Conservation (phyloP, 64 coral and sea anemone species). For the Stichodactyla mertensii region DNA sequence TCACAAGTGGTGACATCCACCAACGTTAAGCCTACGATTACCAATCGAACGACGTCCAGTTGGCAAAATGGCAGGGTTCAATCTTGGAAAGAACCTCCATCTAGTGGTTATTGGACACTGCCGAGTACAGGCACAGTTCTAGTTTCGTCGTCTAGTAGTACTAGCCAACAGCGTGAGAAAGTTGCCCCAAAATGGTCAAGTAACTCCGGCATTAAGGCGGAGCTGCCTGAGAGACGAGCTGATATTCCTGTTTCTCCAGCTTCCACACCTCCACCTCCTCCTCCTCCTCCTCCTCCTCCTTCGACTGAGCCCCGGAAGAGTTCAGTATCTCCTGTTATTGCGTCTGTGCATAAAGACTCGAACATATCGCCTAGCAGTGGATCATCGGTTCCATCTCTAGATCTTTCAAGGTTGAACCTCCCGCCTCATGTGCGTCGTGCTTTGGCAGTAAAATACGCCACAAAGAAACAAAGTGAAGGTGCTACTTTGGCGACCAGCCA, state of each 20-base stretch:
- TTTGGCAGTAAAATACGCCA: constrained; percentile 24
- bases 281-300: neutral
- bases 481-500: neutral
- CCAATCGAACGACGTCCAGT: neutral
- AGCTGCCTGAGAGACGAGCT: neutral
- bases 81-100: neutral
- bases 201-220: neutral
- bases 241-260: neutral
- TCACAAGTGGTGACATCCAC: constrained; percentile 25
- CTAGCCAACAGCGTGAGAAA: neutral
- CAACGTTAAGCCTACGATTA: neutral
- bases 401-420: constrained; percentile 44
- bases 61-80: neutral
- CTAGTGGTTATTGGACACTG: neutral
- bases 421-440: constrained; percentile 44
- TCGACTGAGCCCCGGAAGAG: neutral
- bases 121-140: neutral
- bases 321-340: neutral
- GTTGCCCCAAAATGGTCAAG: neutral
- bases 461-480: constrained; percentile 6
- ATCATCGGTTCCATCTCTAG: constrained; percentile 13
- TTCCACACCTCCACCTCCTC: neutral
- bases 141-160: neutral
- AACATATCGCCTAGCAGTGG: neutral
- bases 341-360: neutral